phyloP scores from a whole-genome alignment of 2,888 invertebrate genomes.

The Pimpla rufipes region DNA sequence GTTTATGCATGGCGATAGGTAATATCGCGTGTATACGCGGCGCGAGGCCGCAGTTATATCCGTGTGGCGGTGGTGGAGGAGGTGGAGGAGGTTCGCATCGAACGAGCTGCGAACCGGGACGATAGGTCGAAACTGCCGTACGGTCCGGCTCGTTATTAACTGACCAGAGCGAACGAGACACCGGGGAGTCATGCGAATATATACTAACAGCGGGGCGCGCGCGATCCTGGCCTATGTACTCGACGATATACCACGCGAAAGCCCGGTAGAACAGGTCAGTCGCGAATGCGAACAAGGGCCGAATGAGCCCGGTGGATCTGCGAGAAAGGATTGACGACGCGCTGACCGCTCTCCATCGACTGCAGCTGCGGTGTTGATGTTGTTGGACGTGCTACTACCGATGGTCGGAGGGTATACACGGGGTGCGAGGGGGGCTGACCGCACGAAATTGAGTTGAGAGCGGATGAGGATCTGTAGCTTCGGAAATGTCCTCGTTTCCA shows the following conservation, averaged over 20 bases:
- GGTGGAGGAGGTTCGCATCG: not conserved
- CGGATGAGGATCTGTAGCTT: not conserved
- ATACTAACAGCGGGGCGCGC: not conserved
- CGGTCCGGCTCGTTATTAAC: slow-evolving; percentile 81
- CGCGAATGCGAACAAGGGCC: too few species aligned
- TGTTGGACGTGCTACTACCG: not conserved
- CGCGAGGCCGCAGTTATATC: not conserved
- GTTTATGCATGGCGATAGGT: slow-evolving; percentile 51
- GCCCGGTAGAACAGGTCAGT: too few species aligned
- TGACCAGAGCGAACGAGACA: slow-evolving; percentile 84
- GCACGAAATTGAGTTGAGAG: slow-evolving; percentile 27
- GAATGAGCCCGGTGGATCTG: too few species aligned
- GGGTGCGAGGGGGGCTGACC: slow-evolving; percentile 13
- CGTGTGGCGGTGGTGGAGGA: slow-evolving; percentile 3
- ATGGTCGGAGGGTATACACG: slow-evolving; percentile 2
- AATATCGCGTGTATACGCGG: slow-evolving; percentile 36
- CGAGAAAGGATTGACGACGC: too few species aligned
- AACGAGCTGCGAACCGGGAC: slow-evolving; percentile 26
- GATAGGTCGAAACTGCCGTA: slow-evolving; percentile 31
- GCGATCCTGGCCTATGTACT: not conserved
- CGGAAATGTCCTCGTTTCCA: too few species aligned
- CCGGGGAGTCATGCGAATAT: slow-evolving; percentile 77
- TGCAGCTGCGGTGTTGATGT: not conserved
- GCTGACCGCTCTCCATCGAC: too few species aligned
- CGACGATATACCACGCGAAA: too few species aligned